A percentile compares a stretch with the other conserved stretches of the same genome.
phyloP scores from a whole-genome alignment of 2,888 invertebrate species.

The Eulithis testata region DNA sequence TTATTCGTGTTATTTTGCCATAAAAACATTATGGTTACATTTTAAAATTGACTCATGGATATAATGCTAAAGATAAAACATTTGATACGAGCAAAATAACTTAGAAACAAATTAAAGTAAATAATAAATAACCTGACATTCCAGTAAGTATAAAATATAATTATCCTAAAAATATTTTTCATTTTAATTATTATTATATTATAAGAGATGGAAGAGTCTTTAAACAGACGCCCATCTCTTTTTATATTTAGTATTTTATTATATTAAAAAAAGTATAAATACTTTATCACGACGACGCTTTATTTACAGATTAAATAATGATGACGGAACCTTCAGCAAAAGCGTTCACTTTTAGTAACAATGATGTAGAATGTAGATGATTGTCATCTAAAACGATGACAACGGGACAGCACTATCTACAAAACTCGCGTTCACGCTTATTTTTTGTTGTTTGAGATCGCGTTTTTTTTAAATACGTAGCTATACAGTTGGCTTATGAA shows the following conservation, averaged over 20 bases:
- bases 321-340: conserved; percentile 4
- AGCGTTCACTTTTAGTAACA: conserved; percentile 7
- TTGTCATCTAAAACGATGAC: conserved; percentile 27
- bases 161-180: conserved; percentile 21
- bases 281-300: conserved; percentile 18
- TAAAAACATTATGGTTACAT: neutral
- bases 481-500: conserved; percentile 17
- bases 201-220: conserved; percentile 53
- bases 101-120: conserved; percentile 25
- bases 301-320: conserved; percentile 15
- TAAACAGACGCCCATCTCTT: conserved; percentile 65
- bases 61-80: conserved; percentile 3
- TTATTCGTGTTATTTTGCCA: neutral
- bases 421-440: conserved; percentile 13
- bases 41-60: conserved; percentile 7
- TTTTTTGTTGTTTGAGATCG: conserved; percentile 24
- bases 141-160: conserved; percentile 11
- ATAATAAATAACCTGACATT: conserved; percentile 22
- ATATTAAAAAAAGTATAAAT: conserved; percentile 9
- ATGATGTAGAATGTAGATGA: conserved; percentile 10
- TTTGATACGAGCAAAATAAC: conserved; percentile 15
- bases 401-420: conserved; percentile 18
- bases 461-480: conserved; percentile 19
- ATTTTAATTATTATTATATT: conserved; percentile 7
- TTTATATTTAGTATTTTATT: conserved; percentile 4